phyloP scores from a whole-genome alignment of 1,140 invertebrate genomes.

The Drosophila pachea region DNA sequence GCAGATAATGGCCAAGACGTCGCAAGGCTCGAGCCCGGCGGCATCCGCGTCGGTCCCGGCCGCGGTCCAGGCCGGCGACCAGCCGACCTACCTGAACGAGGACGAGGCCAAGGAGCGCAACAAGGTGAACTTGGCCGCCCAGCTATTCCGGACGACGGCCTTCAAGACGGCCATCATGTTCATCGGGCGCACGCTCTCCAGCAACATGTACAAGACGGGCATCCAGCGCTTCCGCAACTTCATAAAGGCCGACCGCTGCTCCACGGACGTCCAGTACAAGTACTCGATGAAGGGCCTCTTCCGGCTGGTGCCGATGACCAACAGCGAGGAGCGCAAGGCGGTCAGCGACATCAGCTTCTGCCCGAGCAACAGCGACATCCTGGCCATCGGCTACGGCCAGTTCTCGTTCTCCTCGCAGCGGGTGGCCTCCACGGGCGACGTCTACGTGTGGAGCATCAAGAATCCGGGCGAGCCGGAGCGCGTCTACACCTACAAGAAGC shows the following conservation, averaged over 20 bases:
- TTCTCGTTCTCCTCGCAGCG: conserved; percentile 78
- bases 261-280: conserved; percentile 81
- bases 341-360: conserved; percentile 83
- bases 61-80: neutral
- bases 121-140: neutral
- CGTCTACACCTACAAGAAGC: conserved; percentile 83
- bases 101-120: conserved; percentile 12
- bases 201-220: conserved; percentile 44
- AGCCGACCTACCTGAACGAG: conserved; percentile 8
- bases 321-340: conserved; percentile 63
- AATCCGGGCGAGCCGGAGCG: conserved; percentile 91
- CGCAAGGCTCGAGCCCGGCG: neutral
- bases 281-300: conserved; percentile 84
- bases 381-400: conserved; percentile 85
- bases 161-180: conserved; percentile 48
- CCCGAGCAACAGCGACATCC: conserved; percentile 81
- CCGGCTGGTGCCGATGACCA: conserved; percentile 79
- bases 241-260: conserved; percentile 79
- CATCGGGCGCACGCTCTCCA: conserved; percentile 59
- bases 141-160: conserved; percentile 14
- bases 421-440: conserved; percentile 61
- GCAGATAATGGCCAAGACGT: neutral
- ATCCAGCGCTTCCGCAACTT: conserved; percentile 67
- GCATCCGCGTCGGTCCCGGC: too few species aligned
- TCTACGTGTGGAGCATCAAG: conserved; percentile 91